phyloP scores from a whole-genome alignment of 2,888 invertebrate genomes.

The Ryuthela nishihirai region DNA sequence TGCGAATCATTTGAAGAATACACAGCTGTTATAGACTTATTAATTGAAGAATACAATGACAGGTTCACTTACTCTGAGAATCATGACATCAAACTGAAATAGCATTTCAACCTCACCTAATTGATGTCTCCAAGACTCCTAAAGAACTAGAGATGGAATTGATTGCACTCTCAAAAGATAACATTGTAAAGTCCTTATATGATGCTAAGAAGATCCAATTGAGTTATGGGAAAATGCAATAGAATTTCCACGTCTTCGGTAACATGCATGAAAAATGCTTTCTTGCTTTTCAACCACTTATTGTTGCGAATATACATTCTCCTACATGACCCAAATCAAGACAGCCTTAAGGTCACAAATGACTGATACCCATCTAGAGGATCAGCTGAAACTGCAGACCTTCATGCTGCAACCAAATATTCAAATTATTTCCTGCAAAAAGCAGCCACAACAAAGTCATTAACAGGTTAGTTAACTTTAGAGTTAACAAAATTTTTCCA shows the following conservation, averaged over 20 bases:
- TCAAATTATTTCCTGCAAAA: background rate
- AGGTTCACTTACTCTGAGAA: background rate
- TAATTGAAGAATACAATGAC: slow-evolving; percentile 1
- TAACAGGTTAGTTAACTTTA: background rate
- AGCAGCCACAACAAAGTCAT: background rate
- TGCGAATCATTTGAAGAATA: background rate
- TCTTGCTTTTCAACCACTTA: background rate
- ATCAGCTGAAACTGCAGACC: background rate
- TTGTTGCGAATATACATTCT: background rate
- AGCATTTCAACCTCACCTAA: slow-evolving; percentile 1
- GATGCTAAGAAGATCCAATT: slow-evolving; percentile 2
- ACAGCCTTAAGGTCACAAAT: background rate
- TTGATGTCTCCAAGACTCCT: background rate
- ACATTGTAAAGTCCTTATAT: background rate
- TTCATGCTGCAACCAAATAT: slow-evolving; percentile 1
- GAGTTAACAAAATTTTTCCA: too few species aligned
- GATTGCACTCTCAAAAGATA: slow-evolving; percentile 3
- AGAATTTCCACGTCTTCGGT: background rate
- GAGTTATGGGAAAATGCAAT: background rate
- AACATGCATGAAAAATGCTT: background rate
- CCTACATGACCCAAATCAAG: background rate
- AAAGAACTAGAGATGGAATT: slow-evolving; percentile 2
- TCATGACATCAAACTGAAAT: background rate
- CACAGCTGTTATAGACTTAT: background rate
- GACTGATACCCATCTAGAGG: background rate